Evolutionary conservation across 2,113 vertebrate genomes (phyloP).

Genomic region (Arenaria interpres): DNA sequence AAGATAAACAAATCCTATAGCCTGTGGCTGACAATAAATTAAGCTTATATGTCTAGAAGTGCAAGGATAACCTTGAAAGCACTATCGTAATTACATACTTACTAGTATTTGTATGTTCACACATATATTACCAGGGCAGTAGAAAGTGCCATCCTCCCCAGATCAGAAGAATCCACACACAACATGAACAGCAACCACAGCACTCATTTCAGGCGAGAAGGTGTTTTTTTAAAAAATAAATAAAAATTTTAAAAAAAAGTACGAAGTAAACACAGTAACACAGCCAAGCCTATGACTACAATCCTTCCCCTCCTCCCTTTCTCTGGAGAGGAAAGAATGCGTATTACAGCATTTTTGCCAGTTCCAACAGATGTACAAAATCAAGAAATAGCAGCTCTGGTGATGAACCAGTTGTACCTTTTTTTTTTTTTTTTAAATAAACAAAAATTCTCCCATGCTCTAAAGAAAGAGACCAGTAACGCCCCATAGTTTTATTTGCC

Average conservation of each 20-base stretch:
- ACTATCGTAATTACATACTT: background rate
- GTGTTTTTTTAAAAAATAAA: background rate
- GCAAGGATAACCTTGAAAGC: background rate
- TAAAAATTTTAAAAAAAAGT: background rate
- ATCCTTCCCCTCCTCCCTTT: slow-evolving; percentile 24
- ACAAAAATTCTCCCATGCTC: slow-evolving; percentile 32
- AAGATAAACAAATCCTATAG: background rate
- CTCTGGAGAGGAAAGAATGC: slow-evolving; percentile 21
- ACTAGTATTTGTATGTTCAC: background rate
- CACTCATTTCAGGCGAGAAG: background rate
- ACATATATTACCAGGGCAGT: background rate
- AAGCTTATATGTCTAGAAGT: background rate
- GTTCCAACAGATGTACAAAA: slow-evolving; percentile 45
- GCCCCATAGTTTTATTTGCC: background rate
- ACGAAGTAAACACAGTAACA: slow-evolving; percentile 27
- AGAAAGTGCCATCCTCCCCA: background rate
- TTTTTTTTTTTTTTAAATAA: background rate
- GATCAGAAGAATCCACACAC: background rate
- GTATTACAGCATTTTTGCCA: slow-evolving; percentile 20
- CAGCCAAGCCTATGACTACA: slow-evolving; percentile 2
- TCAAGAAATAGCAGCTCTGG: slow-evolving; percentile 30
- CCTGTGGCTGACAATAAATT: background rate
- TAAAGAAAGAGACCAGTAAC: background rate
- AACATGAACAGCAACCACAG: background rate
- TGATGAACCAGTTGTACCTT: background rate